Evolutionary conservation across 2,888 invertebrate species (phyloP).

Genomic region (Uloborus plumipes): DNA sequence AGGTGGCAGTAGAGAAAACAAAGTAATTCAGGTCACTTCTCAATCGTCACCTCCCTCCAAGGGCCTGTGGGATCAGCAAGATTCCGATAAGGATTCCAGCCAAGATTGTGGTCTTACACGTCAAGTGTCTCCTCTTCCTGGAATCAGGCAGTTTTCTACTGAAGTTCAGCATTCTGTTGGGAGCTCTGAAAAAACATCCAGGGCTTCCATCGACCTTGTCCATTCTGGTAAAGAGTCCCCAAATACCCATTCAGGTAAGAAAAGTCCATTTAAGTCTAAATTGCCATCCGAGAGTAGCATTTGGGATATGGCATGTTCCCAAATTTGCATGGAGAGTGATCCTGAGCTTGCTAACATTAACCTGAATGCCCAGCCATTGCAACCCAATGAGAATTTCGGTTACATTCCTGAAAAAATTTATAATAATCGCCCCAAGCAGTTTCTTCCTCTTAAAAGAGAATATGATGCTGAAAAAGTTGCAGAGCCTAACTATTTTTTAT

Average conservation of each 20-base stretch:
- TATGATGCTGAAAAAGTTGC: background rate
- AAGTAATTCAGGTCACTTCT: conserved; percentile 38
- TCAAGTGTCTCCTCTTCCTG: conserved; percentile 51
- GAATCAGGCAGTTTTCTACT: conserved; percentile 58
- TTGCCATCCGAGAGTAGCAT: conserved; percentile 46
- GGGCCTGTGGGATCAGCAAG: conserved; percentile 61
- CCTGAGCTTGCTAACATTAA: conserved; percentile 43
- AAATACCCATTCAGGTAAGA: conserved; percentile 48
- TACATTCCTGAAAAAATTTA: background rate
- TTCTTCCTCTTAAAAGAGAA: conserved; percentile 25
- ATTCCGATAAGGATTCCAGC: conserved; percentile 1
- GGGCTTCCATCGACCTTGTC: conserved; percentile 34
- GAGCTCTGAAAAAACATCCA: conserved; percentile 15
- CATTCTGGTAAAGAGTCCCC: conserved; percentile 38
- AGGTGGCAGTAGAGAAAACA: conserved; percentile 43
- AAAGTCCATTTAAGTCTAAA: conserved; percentile 30
- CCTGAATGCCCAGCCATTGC: conserved; percentile 20
- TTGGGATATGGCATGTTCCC: conserved; percentile 53
- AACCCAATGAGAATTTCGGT: background rate
- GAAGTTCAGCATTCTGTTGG: conserved; percentile 52
- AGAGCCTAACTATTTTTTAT: background rate
- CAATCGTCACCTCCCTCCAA: conserved; percentile 26
- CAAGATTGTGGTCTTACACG: background rate
- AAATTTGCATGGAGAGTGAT: conserved; percentile 54
- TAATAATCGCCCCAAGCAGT: conserved; percentile 9